Conservation (phyloP, 2,888 invertebrate species). For the Scaptomyza caliginosa region DNA sequence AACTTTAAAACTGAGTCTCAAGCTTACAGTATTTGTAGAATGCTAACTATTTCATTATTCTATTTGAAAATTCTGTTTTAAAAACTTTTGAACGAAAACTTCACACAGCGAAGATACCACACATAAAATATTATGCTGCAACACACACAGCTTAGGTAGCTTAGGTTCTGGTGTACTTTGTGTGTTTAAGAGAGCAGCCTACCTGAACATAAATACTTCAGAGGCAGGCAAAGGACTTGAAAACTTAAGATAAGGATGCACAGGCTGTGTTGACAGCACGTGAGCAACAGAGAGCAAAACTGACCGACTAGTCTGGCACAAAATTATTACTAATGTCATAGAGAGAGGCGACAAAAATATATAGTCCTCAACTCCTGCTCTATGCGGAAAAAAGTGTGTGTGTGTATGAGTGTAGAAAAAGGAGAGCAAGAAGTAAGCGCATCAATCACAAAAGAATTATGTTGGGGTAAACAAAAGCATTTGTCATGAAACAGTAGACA, state of each 20-base stretch:
- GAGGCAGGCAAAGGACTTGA: slow-evolving; percentile 22
- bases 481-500: slow-evolving; percentile 72
- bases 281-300: slow-evolving; percentile 1
- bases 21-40: not conserved
- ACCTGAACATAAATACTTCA: slow-evolving; percentile 66
- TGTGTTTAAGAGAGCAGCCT: slow-evolving; percentile 32
- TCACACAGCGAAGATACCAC: not conserved
- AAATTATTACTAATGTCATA: slow-evolving; percentile 72
- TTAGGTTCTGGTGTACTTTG: slow-evolving; percentile 7
- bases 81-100: not conserved
- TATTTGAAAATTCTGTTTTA: not conserved
- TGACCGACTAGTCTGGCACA: slow-evolving; percentile 44
- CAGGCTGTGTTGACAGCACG: slow-evolving; percentile 54
- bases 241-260: slow-evolving; percentile 57
- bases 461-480: slow-evolving; percentile 79
- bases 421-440: slow-evolving; percentile 48
- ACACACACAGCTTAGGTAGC: not conserved
- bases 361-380: slow-evolving; percentile 39
- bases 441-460: slow-evolving; percentile 79
- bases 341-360: slow-evolving; percentile 71
- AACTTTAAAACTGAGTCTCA: not conserved
- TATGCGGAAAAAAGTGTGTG: slow-evolving; percentile 24
- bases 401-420: slow-evolving; percentile 12
- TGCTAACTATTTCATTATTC: not conserved
- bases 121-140: slow-evolving; percentile 23